Conservation (phyloP, 2,797 vertebrate genomes). For the Manis crassicaudata region DNA sequence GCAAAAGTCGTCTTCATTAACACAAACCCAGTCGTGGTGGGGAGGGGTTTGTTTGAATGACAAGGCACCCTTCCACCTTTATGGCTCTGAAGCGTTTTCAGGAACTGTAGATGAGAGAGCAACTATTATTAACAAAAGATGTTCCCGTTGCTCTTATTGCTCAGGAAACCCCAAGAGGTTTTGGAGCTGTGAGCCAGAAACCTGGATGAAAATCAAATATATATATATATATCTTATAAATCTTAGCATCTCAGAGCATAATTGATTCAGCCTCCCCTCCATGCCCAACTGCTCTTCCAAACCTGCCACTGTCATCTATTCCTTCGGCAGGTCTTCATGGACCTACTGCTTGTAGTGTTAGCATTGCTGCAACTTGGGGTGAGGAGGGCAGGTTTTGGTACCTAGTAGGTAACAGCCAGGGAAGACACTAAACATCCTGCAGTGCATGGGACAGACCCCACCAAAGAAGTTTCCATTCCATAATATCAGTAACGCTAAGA, state of each 20-base stretch:
- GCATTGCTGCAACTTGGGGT: background rate
- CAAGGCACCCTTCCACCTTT: background rate
- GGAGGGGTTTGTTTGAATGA: background rate
- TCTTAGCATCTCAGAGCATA: background rate
- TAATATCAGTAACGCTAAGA: background rate
- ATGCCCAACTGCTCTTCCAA: too few relatives aligned
- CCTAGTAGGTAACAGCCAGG: background rate
- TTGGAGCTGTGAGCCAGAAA: background rate
- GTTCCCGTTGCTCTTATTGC: too few relatives aligned
- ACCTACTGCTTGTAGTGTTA: too few relatives aligned
- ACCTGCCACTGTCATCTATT: background rate
- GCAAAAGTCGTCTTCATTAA: background rate
- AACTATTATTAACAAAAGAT: background rate
- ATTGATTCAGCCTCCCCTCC: background rate
- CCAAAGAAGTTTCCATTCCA: background rate
- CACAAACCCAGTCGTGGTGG: background rate
- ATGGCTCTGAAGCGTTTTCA: background rate
- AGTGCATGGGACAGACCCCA: background rate
- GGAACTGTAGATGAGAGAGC: background rate
- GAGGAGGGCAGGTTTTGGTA: fast-evolving
- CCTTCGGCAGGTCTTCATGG: background rate
- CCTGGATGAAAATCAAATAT: background rate
- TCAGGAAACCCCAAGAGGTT: background rate
- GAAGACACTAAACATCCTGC: background rate
- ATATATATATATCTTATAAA: background rate